Conservation (phyloP, 1,140 invertebrate species). For the Dolichoris vasculosae region DNA sequence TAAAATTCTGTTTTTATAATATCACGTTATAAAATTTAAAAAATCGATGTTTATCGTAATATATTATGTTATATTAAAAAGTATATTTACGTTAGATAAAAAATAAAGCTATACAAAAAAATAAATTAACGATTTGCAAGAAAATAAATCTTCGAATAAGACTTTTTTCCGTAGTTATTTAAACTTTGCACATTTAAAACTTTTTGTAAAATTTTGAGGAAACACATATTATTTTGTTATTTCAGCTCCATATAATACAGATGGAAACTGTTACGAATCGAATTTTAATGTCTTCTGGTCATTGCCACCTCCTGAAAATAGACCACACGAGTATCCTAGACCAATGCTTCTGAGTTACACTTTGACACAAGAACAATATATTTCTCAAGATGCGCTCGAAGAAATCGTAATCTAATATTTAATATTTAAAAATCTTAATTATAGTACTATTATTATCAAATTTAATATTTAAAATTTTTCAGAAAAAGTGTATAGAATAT, state of each 20-base stretch:
- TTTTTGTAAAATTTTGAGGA: not conserved
- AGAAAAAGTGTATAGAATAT: constrained; percentile 89
- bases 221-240: constrained; percentile 53
- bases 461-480: constrained; percentile 57
- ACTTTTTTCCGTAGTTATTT: not conserved
- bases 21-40: no score
- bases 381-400: constrained; percentile 87
- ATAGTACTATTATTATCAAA: not conserved
- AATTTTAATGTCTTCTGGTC: constrained; percentile 94
- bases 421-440: not conserved
- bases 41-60: no score
- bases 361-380: constrained; percentile 86
- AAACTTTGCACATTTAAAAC: constrained; percentile 15
- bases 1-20: no score
- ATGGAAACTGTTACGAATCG: constrained; percentile 85
- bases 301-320: constrained; percentile 92
- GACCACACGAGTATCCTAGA: constrained; percentile 91
- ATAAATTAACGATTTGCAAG: no score
- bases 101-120: no score
- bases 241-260: constrained; percentile 90
- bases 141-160: no score
- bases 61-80: no score
- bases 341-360: constrained; percentile 92
- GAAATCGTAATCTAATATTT: constrained; percentile 81
- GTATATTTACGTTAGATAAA: no score